Evolutionary conservation across 2,113 vertebrate genomes (phyloP).

Genomic region (Syngnathoides biaculeatus): DNA sequence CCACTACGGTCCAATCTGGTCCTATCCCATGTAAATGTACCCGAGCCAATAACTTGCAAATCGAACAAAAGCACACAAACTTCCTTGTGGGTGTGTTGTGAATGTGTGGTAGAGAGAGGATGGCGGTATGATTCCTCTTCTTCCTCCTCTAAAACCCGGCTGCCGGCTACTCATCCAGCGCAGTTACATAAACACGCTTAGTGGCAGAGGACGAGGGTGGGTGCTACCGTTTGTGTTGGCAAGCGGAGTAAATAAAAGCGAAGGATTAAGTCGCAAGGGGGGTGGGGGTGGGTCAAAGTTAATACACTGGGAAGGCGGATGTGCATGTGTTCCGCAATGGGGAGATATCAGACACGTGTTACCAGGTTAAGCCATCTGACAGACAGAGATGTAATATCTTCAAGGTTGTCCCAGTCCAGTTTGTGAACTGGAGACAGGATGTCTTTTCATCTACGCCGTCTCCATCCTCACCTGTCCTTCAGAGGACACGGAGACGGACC

Average conservation of each 20-base stretch:
- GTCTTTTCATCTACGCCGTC: neutral
- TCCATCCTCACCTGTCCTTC: conserved; percentile 62
- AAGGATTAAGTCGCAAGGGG: conserved; percentile 23
- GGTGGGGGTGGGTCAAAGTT: conserved; percentile 9
- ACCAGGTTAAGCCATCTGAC: conserved; percentile 34
- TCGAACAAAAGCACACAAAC: conserved; percentile 7
- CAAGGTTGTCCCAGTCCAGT: conserved; percentile 4
- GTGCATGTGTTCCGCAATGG: conserved; percentile 7
- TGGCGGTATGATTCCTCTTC: conserved; percentile 16
- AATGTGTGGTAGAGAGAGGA: conserved; percentile 6
- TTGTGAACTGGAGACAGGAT: conserved; percentile 3
- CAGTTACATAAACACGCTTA: conserved; percentile 74
- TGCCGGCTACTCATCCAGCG: conserved; percentile 59
- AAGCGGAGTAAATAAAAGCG: conserved; percentile 26
- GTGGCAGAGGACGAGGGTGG: conserved; percentile 58
- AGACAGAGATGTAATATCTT: neutral
- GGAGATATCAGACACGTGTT: conserved; percentile 20
- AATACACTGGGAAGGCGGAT: neutral
- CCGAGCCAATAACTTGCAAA: conserved; percentile 11
- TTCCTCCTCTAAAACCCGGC: conserved; percentile 48
- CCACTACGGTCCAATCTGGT: too few species aligned
- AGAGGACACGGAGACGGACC: conserved; percentile 62
- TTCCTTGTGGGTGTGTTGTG: conserved; percentile 14
- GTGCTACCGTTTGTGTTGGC: conserved; percentile 34
- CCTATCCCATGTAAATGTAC: neutral